Evolutionary conservation across 2,888 invertebrate genomes (phyloP).

Genomic region (Cylloceria caligata): DNA sequence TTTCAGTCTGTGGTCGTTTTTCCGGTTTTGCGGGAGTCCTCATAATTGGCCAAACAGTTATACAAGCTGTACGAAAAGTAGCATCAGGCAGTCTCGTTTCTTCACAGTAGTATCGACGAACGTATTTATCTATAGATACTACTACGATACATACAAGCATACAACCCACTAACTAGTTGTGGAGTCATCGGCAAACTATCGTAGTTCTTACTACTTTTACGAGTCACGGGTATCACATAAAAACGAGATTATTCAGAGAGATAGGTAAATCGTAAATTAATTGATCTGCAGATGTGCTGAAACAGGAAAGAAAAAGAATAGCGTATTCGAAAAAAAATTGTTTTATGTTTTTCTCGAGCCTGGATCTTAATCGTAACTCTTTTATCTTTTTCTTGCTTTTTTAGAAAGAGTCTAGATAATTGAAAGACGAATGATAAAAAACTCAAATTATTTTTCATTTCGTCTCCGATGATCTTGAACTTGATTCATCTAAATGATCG

Average conservation of each 20-base stretch:
- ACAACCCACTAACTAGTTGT: neutral
- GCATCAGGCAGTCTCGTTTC: conserved; percentile 12
- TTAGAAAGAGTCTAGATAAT: neutral
- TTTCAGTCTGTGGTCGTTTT: neutral
- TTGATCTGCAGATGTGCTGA: conserved; percentile 14
- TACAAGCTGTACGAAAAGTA: conserved; percentile 25
- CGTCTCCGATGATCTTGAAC: neutral
- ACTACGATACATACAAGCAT: neutral
- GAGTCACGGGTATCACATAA: conserved; percentile 57
- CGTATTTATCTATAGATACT: neutral
- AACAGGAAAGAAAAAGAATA: conserved; percentile 13
- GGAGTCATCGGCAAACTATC: neutral
- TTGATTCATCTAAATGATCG: neutral
- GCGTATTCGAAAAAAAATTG: neutral
- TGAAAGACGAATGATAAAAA: neutral
- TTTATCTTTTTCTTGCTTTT: neutral
- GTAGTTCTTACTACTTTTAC: conserved; percentile 10
- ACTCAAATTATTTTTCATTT: neutral
- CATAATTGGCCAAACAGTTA: neutral
- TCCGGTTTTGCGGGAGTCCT: neutral
- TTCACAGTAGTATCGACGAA: conserved; percentile 21
- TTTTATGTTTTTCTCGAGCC: neutral
- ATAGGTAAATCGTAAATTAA: conserved; percentile 35
- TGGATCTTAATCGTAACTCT: neutral
- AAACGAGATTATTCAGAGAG: conserved; percentile 56